A percentile compares a stretch with the other conserved stretches of the same genome.
Conservation (phyloP, 2,888 invertebrate species). For the Neocrepidodera transversa region DNA sequence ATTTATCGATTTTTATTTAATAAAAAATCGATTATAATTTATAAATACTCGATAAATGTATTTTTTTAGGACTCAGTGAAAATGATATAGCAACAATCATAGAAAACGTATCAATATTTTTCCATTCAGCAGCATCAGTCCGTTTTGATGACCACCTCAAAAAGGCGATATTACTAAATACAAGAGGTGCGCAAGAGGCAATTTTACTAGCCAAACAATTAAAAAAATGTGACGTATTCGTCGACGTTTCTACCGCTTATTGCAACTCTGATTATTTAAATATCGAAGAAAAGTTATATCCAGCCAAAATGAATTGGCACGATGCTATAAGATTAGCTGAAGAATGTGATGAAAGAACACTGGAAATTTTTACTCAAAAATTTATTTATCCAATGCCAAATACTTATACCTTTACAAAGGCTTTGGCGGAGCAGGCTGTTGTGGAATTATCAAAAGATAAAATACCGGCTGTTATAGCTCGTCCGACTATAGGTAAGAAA, state of each 20-base stretch:
- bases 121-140: constrained; percentile 82
- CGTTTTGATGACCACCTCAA: constrained; percentile 82
- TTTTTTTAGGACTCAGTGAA: constrained; percentile 53
- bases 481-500: constrained; percentile 84
- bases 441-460: constrained; percentile 65
- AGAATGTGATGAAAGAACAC: constrained; percentile 63
- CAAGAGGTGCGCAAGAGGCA: constrained; percentile 70
- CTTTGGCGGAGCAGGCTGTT: constrained; percentile 82
- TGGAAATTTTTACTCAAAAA: constrained; percentile 67
- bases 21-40: neutral
- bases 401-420: constrained; percentile 91
- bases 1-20: too few relatives aligned
- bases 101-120: constrained; percentile 71
- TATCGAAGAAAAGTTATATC: constrained; percentile 80
- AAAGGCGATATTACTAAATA: constrained; percentile 69
- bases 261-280: constrained; percentile 77
- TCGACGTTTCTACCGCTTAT: constrained; percentile 89
- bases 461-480: constrained; percentile 78
- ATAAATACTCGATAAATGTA: neutral
- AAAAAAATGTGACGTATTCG: constrained; percentile 62
- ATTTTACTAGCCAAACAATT: constrained; percentile 67
- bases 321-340: constrained; percentile 72
- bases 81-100: constrained; percentile 63
- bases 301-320: constrained; percentile 72
- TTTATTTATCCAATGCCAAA: constrained; percentile 76